A percentile compares a stretch with the other conserved stretches of the same genome.
phyloP scores from a whole-genome alignment of 2,888 invertebrate genomes.

The Heliconius sara region DNA sequence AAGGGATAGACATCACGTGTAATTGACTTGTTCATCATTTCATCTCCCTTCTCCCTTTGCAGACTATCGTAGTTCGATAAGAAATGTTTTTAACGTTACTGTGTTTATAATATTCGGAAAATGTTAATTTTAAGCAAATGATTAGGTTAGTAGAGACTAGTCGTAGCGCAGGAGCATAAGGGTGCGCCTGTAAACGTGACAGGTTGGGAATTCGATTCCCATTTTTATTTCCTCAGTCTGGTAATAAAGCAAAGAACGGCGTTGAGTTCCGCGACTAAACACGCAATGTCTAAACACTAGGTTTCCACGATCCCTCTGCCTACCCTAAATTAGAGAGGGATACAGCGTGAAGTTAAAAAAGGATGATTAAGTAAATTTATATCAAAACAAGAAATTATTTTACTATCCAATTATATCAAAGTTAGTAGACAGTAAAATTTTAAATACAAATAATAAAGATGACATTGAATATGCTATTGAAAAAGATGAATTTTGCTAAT shows the following conservation, averaged over 20 bases:
- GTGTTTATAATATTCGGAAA: neutral
- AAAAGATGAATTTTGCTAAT: constrained; percentile 14
- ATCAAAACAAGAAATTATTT: neutral
- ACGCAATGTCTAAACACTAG: neutral
- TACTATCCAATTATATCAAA: neutral
- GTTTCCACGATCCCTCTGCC: neutral
- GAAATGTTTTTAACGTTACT: constrained; percentile 6
- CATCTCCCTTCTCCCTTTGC: constrained; percentile 45
- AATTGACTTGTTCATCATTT: constrained; percentile 66
- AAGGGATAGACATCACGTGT: constrained; percentile 59
- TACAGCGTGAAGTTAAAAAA: neutral
- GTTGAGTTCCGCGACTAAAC: too few species aligned
- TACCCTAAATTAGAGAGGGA: neutral
- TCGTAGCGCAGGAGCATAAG: too few species aligned
- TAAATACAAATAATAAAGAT: neutral
- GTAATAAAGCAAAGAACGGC: too few species aligned
- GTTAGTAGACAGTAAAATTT: neutral
- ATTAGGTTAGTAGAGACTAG: too few species aligned
- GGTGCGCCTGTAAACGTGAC: too few species aligned
- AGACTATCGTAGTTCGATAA: constrained; percentile 34
- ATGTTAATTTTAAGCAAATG: too few species aligned
- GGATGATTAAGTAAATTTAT: neutral
- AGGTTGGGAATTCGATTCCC: too few species aligned
- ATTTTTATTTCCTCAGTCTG: too few species aligned
- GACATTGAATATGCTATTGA: constrained; percentile 9